Evolutionary conservation across 2,113 vertebrate genomes (phyloP).

Genomic region (Euleptes europaea): DNA sequence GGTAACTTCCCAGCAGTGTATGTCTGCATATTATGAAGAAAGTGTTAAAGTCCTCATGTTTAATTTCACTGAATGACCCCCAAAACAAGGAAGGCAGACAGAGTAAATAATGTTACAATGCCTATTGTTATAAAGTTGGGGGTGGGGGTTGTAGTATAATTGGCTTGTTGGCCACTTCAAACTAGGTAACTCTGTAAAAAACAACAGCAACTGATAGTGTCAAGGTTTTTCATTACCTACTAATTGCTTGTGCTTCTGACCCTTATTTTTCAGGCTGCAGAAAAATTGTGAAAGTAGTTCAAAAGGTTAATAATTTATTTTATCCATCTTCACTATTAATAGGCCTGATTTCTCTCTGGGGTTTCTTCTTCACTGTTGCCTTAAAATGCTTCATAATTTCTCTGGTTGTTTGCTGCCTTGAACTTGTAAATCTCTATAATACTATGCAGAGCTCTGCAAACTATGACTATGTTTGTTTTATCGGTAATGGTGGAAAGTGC

Average conservation of each 20-base stretch:
- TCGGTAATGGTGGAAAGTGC: not conserved
- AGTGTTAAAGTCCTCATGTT: not conserved
- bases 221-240: not conserved
- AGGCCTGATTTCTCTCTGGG: not conserved
- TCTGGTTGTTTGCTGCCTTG: not conserved
- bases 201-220: not conserved
- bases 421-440: no score
- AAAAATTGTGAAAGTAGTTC: not conserved
- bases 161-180: not conserved
- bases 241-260: not conserved
- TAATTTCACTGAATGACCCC: not conserved
- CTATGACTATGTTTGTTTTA: not conserved
- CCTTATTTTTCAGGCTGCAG: not conserved
- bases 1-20: not conserved
- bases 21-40: not conserved
- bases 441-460: not conserved
- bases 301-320: not conserved
- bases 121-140: not conserved
- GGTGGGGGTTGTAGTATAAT: not conserved
- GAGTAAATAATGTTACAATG: not conserved
- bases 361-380: no score
- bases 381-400: not conserved
- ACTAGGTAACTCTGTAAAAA: not conserved
- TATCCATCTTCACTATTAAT: not conserved
- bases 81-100: not conserved